Evolutionary conservation across 2,888 invertebrate species (phyloP).

Genomic region (Flabesymbios commensalis): DNA sequence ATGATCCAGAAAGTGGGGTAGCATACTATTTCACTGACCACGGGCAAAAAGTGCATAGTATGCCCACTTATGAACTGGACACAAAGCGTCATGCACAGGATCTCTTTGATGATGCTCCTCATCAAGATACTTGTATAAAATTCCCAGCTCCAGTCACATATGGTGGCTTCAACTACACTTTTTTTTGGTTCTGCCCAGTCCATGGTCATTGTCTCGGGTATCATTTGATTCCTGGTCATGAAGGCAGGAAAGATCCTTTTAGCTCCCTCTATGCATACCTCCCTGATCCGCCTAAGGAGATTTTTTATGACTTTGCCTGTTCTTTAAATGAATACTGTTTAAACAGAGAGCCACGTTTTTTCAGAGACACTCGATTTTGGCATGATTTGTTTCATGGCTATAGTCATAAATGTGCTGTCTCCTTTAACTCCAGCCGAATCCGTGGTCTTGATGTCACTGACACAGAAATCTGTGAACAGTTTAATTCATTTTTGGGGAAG

Average conservation of each 20-base stretch:
- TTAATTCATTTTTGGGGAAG: not conserved
- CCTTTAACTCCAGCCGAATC: not conserved
- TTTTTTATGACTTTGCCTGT: slow-evolving; percentile 10
- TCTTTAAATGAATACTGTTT: slow-evolving; percentile 1
- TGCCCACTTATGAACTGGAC: not conserved
- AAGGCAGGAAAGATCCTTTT: slow-evolving; percentile 8
- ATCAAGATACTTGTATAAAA: not conserved
- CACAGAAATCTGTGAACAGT: slow-evolving; percentile 9
- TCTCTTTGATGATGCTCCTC: not conserved
- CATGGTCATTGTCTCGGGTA: slow-evolving; percentile 6
- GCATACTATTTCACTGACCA: slow-evolving; percentile 6
- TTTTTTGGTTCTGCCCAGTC: slow-evolving; percentile 10
- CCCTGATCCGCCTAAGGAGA: not conserved
- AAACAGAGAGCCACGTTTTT: not conserved
- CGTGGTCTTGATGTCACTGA: not conserved
- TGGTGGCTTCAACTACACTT: not conserved
- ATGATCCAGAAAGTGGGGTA: slow-evolving; percentile 1
- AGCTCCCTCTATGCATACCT: not conserved
- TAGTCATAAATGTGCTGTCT: not conserved
- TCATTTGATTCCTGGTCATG: not conserved
- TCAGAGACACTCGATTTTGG: not conserved
- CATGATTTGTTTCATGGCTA: slow-evolving; percentile 9
- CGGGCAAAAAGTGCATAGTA: not conserved
- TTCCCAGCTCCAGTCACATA: not conserved
- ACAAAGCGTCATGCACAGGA: not conserved